A percentile compares a stretch with the other conserved stretches of the same genome.
Conservation (phyloP, 2,113 vertebrate species). For the Planiliza haematocheilus region DNA sequence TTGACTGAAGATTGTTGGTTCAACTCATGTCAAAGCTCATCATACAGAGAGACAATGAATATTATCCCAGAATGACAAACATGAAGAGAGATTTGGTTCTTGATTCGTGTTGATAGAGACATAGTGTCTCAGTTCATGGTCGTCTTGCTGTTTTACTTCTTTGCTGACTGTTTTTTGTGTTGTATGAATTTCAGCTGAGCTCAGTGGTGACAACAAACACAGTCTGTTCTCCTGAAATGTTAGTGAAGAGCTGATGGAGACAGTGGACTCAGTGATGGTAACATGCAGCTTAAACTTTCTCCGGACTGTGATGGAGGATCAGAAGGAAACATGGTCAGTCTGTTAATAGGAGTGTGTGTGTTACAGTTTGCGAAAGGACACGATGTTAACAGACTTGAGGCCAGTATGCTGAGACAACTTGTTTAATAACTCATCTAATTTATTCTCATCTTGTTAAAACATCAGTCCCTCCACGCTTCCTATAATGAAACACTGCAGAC, state of each 20-base stretch:
- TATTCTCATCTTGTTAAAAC: conserved; percentile 2
- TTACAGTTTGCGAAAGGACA: background rate
- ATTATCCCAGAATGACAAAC: too few species aligned
- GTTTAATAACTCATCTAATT: background rate
- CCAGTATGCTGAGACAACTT: background rate
- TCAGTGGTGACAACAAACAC: background rate
- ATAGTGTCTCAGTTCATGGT: too few species aligned
- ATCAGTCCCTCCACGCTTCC: background rate
- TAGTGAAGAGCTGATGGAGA: conserved; percentile 3
- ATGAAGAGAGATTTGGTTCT: too few species aligned
- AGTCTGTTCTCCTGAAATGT: background rate
- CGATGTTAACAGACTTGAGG: too few species aligned
- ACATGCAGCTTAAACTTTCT: conserved; percentile 21
- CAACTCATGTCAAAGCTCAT: too few species aligned
- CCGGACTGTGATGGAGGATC: background rate
- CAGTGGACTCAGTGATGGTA: conserved; percentile 5
- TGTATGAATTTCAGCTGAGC: background rate
- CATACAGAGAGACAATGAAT: too few species aligned
- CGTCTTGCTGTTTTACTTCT: too few species aligned
- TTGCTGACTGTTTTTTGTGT: too few species aligned
- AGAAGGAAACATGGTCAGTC: background rate
- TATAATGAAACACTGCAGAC: conserved; percentile 14
- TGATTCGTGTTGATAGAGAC: too few species aligned
- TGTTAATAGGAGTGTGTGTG: background rate
- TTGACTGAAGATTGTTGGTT: too few species aligned